phyloP scores from a whole-genome alignment of 2,888 invertebrate genomes.

The Erebia epiphron region DNA sequence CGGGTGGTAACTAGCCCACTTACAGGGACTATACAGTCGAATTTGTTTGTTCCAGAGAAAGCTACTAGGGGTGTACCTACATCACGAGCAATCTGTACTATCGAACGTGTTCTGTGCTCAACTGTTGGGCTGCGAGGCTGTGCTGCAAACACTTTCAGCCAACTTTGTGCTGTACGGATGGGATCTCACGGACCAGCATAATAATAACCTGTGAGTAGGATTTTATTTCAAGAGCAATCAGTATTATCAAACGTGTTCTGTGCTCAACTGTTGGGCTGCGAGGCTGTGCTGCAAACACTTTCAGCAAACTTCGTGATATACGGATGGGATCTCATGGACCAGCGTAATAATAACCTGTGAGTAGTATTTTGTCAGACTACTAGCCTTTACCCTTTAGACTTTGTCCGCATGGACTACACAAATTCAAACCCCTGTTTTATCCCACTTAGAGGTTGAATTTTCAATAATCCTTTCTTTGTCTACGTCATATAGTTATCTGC shows the following conservation, averaged over 20 bases:
- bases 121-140: conserved; percentile 94
- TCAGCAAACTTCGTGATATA: conserved; percentile 95
- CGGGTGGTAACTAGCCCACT: too few species aligned
- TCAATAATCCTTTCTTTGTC: too few species aligned
- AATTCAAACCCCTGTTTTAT: too few species aligned
- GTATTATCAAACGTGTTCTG: conserved; percentile 98
- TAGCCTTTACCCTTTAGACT: too few species aligned
- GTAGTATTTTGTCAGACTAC: conserved; percentile 39
- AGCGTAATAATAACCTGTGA: conserved; percentile 92
- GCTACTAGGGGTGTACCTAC: conserved; percentile 96
- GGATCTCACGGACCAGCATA: conserved; percentile 96
- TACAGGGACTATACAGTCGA: not conserved
- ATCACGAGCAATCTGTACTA: conserved; percentile 97
- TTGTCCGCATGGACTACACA: too few species aligned
- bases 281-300: conserved; percentile 94
- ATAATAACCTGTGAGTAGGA: conserved; percentile 87
- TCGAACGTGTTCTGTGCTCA: conserved; percentile 99
- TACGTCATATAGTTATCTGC: too few species aligned
- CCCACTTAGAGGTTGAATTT: too few species aligned
- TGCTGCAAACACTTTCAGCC: conserved; percentile 93
- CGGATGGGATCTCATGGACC: conserved; percentile 98
- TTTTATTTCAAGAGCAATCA: conserved; percentile 90
- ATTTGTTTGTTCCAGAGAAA: conserved; percentile 86
- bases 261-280: conserved; percentile 95
- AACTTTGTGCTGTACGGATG: conserved; percentile 98